These are phyloP conservation scores for Charaxes varanes DNA, from an alignment of 1,140 invertebrate species.

Conservation along the genomic window DNA sequence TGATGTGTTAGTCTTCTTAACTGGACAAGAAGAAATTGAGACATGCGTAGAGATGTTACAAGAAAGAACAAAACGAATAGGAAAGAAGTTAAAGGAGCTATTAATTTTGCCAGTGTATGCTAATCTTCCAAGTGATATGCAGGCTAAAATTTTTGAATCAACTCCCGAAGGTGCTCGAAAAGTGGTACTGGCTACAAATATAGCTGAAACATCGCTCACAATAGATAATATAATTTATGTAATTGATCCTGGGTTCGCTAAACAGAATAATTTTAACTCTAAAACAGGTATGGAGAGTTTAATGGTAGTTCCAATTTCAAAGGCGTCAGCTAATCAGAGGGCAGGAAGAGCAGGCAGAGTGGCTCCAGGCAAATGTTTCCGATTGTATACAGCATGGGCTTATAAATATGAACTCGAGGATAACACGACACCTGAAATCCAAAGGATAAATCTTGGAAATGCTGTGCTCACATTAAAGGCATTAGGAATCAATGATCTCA, in stretches of 20 bases:
- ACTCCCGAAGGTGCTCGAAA: conserved; percentile 96
- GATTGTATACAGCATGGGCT: conserved; percentile 97
- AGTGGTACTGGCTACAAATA: conserved; percentile 98
- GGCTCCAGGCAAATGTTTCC: conserved; percentile 97
- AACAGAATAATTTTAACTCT: conserved; percentile 99
- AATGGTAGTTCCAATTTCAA: conserved; percentile 98
- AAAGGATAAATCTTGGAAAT: conserved; percentile 98
- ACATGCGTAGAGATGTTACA: conserved; percentile 94
- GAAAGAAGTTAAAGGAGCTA: conserved; percentile 94
- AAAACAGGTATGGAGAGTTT: conserved; percentile 98
- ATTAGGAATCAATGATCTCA: conserved; percentile 96
- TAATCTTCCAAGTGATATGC: conserved; percentile 98
- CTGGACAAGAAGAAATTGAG: conserved; percentile 97
- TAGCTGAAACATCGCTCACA: conserved; percentile 98
- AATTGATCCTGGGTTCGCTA: conserved; percentile 99
- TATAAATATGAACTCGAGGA: conserved; percentile 99
- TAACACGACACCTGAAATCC: conserved; percentile 98
- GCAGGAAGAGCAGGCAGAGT: conserved; percentile 94
- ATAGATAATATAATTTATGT: conserved; percentile 99
- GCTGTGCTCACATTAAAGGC: conserved; percentile 98
- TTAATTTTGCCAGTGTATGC: conserved; percentile 98
- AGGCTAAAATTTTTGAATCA: conserved; percentile 97
- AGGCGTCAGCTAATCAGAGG: conserved; percentile 96
- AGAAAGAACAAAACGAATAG: conserved; percentile 92
- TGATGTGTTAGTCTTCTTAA: conserved; percentile 97